Base-by-base conservation (phyloP, 2,797 vertebrate genomes). In the Dendrocincla tyrannina region DNA sequence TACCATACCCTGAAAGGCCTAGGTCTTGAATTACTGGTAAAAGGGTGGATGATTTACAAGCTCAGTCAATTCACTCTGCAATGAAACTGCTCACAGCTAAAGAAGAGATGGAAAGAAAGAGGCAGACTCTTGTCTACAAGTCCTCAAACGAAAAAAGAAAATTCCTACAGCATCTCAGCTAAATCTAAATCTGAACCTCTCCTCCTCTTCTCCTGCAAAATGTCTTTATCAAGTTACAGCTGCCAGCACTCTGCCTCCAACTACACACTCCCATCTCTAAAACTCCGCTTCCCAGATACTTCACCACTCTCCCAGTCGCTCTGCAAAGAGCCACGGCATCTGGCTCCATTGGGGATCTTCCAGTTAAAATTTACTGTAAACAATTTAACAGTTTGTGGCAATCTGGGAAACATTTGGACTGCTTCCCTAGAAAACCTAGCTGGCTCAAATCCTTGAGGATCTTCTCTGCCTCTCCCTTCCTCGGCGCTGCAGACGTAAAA, bases 341-440 rank as follows among this genome's bases (percentile, higher is more conserved):
- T 92, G 93, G 93, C 42, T 89, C 46, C 62, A 25, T 19, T 96
- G 89, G 47, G 85, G 62, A 89, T 91, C 87, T 93, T 91, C 93
- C 93, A 93, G 82, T 85, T 81, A 89, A 91, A 96, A 93, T 95
- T 93, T 92, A 95, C 92, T 88, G 66, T 86, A 96, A 95, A 91
- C 92, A 94, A 91, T 81, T 94, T 78, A 92, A 88, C 88, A 89
- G 94, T 84, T 88, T 95, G 89, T 81, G 69, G 77, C 89, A 91
- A 86, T 72, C 92, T 72, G 55, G 79, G 79, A 93, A 94, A 91
- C 83, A 88, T 56, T 88, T 96, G 85, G 87, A 95, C 60, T 66
- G 52, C 55, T 69, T 95, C 83, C 42, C 69, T 72, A 78, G 46
- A 66, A 96, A 96, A 92, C 79, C 79, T 94, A 41, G 25, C 58